Percentiles rank a stretch among this genome's conserved stretches.
Conservation (phyloP, 2,797 vertebrate species). For the Sphaeramia orbicularis region DNA sequence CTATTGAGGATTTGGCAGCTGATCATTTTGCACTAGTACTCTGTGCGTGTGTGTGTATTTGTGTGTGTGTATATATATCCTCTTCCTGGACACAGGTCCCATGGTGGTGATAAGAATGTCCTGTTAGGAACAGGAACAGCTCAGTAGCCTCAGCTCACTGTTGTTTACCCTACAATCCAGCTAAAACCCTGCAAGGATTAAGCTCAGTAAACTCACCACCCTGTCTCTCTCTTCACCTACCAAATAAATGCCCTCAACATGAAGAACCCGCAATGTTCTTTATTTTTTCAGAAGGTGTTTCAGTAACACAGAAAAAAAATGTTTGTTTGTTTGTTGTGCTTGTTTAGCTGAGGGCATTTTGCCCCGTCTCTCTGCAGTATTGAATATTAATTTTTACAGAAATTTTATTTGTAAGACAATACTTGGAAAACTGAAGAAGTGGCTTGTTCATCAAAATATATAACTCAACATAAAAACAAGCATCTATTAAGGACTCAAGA, state of each 20-base stretch:
- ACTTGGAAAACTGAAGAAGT: no score
- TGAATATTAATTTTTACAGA: no score
- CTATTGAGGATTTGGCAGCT: conserved; percentile 33
- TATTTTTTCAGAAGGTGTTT: neutral
- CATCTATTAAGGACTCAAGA: no score
- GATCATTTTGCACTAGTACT: conserved; percentile 10
- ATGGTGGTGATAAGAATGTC: conserved; percentile 66
- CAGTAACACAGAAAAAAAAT: neutral
- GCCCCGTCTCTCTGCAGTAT: neutral
- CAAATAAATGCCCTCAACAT: conserved; percentile 28
- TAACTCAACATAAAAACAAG: no score
- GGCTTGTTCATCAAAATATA: no score
- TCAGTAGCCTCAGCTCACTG: conserved; percentile 64
- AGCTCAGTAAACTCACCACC: conserved; percentile 29
- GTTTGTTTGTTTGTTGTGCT: neutral
- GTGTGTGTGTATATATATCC: conserved; percentile 30
- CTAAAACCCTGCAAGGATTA: conserved; percentile 43
- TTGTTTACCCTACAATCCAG: conserved; percentile 62
- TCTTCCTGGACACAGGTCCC: conserved; percentile 59
- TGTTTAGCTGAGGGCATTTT: conserved; percentile 7
- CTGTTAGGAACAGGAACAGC: conserved; percentile 69
- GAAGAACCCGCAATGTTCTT: no score
- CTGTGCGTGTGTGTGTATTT: conserved; percentile 26
- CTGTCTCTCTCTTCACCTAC: neutral
- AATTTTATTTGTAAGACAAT: no score